Evolutionary conservation across 2,797 vertebrate genomes (phyloP).

Genomic region (Trichosurus vulpecula): DNA sequence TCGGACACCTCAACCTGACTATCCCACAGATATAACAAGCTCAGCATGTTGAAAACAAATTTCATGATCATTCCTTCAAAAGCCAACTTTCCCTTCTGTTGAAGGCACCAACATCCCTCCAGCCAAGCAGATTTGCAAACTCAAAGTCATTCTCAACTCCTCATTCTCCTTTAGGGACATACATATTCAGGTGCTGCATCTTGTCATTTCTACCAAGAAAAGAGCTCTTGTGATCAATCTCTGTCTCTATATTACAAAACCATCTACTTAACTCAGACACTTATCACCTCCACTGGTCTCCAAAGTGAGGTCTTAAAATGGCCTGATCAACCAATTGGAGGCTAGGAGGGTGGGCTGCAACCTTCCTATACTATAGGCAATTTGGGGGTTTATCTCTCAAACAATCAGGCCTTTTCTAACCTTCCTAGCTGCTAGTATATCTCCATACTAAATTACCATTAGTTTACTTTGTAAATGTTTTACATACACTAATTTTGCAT

Average conservation of each 20-base stretch:
- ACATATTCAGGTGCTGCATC: not conserved
- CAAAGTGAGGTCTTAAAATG: not conserved
- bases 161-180: not conserved
- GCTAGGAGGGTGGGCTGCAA: not conserved
- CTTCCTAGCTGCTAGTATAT: not conserved
- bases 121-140: not conserved
- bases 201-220: not conserved
- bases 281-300: not conserved
- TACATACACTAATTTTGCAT: not conserved
- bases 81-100: not conserved
- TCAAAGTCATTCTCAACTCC: not conserved
- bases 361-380: not conserved
- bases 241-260: not conserved
- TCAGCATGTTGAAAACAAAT: not conserved
- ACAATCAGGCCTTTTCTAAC: not conserved
- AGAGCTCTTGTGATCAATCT: not conserved
- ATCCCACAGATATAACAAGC: not conserved
- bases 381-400: not conserved
- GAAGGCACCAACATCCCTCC: not conserved
- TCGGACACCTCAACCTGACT: not conserved
- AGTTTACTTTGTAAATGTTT: not conserved
- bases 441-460: not conserved
- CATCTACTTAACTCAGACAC: not conserved
- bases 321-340: not conserved
- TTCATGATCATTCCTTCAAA: not conserved